Evolutionary conservation across 1,140 invertebrate genomes (phyloP), one percentile per base, ranked within the genome.

Genomic region (Drosophila obscura): DNA sequence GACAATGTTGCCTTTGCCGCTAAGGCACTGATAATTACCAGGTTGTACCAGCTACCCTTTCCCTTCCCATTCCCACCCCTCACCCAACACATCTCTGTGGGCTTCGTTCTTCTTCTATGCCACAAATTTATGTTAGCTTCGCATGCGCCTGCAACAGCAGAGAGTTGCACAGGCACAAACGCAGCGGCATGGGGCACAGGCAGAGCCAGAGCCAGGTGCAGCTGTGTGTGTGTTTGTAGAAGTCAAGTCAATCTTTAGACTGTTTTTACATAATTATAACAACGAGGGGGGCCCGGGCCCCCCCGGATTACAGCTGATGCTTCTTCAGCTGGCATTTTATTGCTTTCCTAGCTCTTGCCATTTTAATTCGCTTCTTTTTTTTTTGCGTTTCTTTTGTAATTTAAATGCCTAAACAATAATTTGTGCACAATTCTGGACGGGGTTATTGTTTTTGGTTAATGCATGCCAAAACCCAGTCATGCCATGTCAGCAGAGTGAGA

Each of bases 251-350:
- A 85, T 85, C 82, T 85, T 85, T 85, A 85, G 74, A 87, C 78
- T 75, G 82, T 75, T 88, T 88, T 88, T 88, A 88, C 83, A 88
- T 88, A 88, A 87, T 88, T 83, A 87, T 88, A 89, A 88, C 83
- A 83, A 77, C 63, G 74, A 80, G 80, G 62, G 80, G 62, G 79
- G 53, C 61, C 58, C 53, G 28, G 19, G 39, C 43, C 11, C 22
- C 28, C 15, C 48, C 50, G 49, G 52, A 41, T 77, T 53, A 57
- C 24, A 24, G 51, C 45, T 65, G 73, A 59, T 78, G 69, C 74
- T 62, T 60, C 58, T 73, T 73, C 60, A 62, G 73, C 69, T 77
- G 82, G 57, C 60, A 71, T 69, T 81, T 80, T 88, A 85, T 87
- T 88, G 79, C 79, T 68, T 88, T 83, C 78, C 64, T 73, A 88